Evolutionary conservation across 2,797 vertebrate species (phyloP).

Genomic region (Cossypha niveicapilla): DNA sequence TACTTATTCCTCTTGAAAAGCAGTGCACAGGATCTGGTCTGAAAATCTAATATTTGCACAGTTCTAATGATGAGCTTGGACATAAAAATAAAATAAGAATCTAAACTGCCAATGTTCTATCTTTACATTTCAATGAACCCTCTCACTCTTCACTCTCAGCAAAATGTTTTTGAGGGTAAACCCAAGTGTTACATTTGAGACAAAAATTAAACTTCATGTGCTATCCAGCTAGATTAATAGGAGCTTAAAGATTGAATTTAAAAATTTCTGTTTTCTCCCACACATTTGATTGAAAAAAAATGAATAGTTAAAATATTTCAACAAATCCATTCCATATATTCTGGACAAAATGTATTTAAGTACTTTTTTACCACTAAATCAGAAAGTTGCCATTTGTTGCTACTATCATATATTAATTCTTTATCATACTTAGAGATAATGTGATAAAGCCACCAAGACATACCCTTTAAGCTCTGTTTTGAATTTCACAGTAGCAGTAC

Average conservation of each 20-base stretch:
- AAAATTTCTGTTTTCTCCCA: not conserved
- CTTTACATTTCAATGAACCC: not conserved
- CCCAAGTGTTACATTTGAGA: not conserved
- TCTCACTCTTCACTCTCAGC: not conserved
- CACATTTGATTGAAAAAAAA: not conserved
- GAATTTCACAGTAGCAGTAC: not conserved
- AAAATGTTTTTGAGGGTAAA: not conserved
- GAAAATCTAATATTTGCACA: no score
- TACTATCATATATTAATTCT: not conserved
- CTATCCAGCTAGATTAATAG: not conserved
- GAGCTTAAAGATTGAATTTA: not conserved
- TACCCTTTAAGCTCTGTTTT: not conserved
- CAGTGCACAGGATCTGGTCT: not conserved
- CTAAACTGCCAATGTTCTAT: not conserved
- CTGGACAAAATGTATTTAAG: not conserved
- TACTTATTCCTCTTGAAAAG: not conserved
- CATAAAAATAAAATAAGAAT: no score
- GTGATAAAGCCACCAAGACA: not conserved
- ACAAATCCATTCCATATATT: not conserved
- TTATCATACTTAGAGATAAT: not conserved
- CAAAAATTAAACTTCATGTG: not conserved
- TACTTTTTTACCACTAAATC: not conserved
- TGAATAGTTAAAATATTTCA: not conserved
- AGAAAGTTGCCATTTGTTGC: not conserved
- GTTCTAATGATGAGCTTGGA: no score